Evolutionary conservation across 2,797 vertebrate species (phyloP), one percentile per base, ranked within the genome.

Genomic region (Rhinichthys osculus): DNA sequence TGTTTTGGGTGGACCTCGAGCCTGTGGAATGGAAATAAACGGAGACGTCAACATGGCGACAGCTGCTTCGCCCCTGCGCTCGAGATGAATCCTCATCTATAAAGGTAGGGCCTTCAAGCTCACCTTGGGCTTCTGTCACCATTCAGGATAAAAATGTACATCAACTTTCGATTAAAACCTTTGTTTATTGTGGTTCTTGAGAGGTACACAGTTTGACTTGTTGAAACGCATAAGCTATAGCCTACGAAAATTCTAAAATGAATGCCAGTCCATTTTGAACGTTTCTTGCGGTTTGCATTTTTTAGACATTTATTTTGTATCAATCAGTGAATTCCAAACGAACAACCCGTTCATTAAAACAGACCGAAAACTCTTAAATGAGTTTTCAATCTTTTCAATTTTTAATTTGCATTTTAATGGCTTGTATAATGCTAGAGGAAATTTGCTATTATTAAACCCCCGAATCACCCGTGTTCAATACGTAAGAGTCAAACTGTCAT

Each of bases 41-140:
- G 74, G 85, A 91, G 89, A 87, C 90, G 52, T 86, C 92, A 93
- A 94, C 93, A 95, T 95, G 94, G 91, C 92, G 69, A 90, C 93
- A 40, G 88, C 85, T 83, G 88, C 83, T 86, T 85, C 88, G 23
- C 88, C 86, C 84, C 82, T 87, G 88, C 87, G 38, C 38, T 87
- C 82, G 76, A 85, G 82, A 89, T 87, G 83, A 90, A 85, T 83
- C 76, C 82, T 83, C 80, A 82, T 83, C 88, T 50, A 69, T 91
- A 78, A 91, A 94, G 94, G 94, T 95, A 94, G 21, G 80, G 73
- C 82, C 87, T 73, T 76, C 71, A 44, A 40, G 57, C 73, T 83
- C 81, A 81, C 83, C 88, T 81, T 81, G 78, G 59, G 74, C 77
- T 38, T 87, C 64, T 82, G 38, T n/a, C 14, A 33, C 7, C 16